A percentile compares a stretch with the other conserved stretches of the same genome.
Evolutionary conservation across 2,888 invertebrate species (phyloP).

Genomic region (Lasioglossum vierecki): DNA sequence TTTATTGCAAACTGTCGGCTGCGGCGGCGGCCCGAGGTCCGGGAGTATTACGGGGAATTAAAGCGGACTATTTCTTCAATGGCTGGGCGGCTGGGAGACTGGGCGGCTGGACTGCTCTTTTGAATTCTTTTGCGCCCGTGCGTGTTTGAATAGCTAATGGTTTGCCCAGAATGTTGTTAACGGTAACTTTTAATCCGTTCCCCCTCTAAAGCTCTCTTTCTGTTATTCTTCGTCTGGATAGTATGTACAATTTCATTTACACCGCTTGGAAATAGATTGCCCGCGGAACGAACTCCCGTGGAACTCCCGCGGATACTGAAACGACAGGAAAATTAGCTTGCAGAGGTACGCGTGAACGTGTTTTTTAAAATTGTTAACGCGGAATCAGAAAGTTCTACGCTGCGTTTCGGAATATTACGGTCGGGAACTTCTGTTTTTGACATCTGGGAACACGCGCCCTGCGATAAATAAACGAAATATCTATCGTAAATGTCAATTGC

Average conservation of each 20-base stretch:
- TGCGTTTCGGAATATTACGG: background rate
- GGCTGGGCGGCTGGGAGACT: background rate
- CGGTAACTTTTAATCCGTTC: conserved; percentile 12
- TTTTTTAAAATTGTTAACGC: background rate
- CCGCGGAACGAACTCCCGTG: no score
- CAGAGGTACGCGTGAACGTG: background rate
- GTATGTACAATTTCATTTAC: conserved; percentile 1
- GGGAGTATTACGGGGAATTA: conserved; percentile 38
- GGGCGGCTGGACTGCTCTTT: background rate
- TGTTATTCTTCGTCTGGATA: background rate
- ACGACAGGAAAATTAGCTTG: background rate
- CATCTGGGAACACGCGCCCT: background rate
- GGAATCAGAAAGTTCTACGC: background rate
- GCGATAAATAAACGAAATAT: no score
- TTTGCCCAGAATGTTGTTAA: conserved; percentile 23
- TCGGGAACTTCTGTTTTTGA: background rate
- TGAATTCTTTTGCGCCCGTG: conserved; percentile 7
- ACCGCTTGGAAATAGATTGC: background rate
- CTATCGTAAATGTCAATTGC: no score
- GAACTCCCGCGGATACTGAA: background rate
- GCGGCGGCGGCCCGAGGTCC: conserved; percentile 1
- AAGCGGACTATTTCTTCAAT: conserved; percentile 40
- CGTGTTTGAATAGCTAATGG: conserved; percentile 19
- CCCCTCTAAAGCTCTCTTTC: background rate
- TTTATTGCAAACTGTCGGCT: conserved; percentile 30